Base-by-base conservation (phyloP, 2,888 invertebrate genomes). In the Synergus gifuensis region DNA sequence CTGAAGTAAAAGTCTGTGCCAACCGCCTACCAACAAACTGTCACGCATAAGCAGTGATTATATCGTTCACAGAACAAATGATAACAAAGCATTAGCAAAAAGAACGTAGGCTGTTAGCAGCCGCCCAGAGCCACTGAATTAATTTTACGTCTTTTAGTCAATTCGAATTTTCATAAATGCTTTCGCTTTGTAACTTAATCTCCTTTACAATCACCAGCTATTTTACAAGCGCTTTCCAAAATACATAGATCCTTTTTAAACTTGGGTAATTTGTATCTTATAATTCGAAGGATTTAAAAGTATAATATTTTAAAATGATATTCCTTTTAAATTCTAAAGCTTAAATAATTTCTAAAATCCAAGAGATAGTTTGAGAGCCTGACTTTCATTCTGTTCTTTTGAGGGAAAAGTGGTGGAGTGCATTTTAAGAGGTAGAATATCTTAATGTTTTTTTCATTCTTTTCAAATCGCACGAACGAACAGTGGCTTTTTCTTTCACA, bases 61-160 rank as follows among this genome's bases (percentile, higher is more conserved):
- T 73, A 54, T 54, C 73, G 73, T 73, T 73, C 36, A 54, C 22
- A 73, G 54, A 73, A 73, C 73, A 73, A 73, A 73, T 54, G 73
- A 73, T 73, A 73, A 73, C 73, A 73, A 73, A 73, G 73, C 73
- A 73, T 54, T 73, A 73, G 73, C 49, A 73, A 73, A 54, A 73
- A 49, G 73, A 73, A 73, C 54, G 73, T 49, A 73, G 73, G 54
- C 49, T 73, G 73, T 73, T 73, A 73, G 73, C 73, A 54, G 73
- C n/a, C 54, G 73, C 73, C 73, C 28, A n/a, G n/a, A 73, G 73
- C 73, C 73, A 73, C 73, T 54, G 54, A 73, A 73, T 49, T 73
- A 36, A 73, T 73, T 73, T 73, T 73, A 54, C 11, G 73, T 73
- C 73, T 54, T 73, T 73, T 73, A 73, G 73, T n/a, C 49, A 54